Evolutionary conservation across 1,140 invertebrate genomes (phyloP), one percentile per base, ranked within the genome.

Genomic region (Heliothis virescens): DNA sequence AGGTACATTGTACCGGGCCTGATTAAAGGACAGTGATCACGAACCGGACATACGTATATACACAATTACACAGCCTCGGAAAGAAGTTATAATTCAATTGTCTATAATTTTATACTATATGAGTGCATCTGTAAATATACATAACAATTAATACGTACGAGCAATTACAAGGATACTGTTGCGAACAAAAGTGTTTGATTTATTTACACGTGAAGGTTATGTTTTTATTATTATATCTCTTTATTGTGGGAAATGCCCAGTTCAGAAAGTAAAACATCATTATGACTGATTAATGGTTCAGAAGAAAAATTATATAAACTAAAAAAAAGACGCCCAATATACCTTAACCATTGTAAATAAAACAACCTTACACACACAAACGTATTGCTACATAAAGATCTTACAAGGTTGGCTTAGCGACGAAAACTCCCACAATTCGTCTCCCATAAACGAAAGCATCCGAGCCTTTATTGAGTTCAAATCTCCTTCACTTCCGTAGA

Each of bases 51-150:
- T 59, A 21, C 18, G n/a, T 52, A 52, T 16, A 18, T 16, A 15
- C 71, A 47, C 62, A 55, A 80, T 80, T 74, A 74, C 21, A 26
- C 21, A n/a, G 77, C 60, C 60, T 73, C 50, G 57, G 75, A 83
- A 81, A 76, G 72, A 79, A 67, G 67, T 80, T 55, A 84, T 78
- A 78, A 84, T 82, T 80, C 59, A 79, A 80, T 75, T 74, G 80
- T 75, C 16, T 80, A 60, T 69, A 55, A 74, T 79, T 81, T 71
- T 26, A 80, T 79, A 67, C 50, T 71, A 48, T 34, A 16, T 26
- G 13, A 50, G 48, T 29, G 13, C 52, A 65, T 67, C 47, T 76
- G 48, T 11, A n/a, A 62, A 34, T 78, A 55, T 57, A 21, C 55
- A 55, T 57, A 55, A 57, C 65, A 69, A 52, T 52, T 52, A 67